Base-by-base conservation (phyloP, 2,888 invertebrate genomes). In the Acanthosepion lycidas region DNA sequence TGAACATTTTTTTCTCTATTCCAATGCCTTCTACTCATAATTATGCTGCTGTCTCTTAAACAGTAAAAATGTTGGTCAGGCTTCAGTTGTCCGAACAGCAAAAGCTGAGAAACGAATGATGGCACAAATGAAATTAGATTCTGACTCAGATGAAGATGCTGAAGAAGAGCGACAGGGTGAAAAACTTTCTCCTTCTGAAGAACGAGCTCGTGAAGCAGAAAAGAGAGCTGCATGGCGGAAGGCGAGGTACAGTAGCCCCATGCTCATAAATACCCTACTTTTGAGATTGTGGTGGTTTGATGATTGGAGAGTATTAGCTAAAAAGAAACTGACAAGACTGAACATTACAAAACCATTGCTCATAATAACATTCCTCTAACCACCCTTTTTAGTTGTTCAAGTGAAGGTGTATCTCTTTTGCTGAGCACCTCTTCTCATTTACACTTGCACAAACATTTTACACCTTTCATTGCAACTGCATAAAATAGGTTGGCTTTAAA, bases 161-260 rank as follows among this genome's bases (percentile, higher is more conserved):
- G 94, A 95, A 59, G 94, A 92, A 51, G 94, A 95, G 33, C 42
- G 94, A 42, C 94, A 95, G 59, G 95, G 95, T 92, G 95, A 95
- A 92, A 96, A 96, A 94, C 95, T 96, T 94, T 96, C 96, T 49
- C 95, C 96, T 23, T 95, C 96, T 51, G 96, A 96, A 94, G 96
- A 96, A 91, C 96, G 97, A 94, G 96, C 96, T 94, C 94, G 96
- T 53, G 96, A 96, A 95, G 96, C 96, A 23, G 96, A 97, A 95
- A 96, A 96, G 95, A 95, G 96, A 95, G 96, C 97, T 59, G 96
- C 96, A 94, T 97, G 96, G 96, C 96, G 97, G 59, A 96, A 96
- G 95, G 97, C 97, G 94, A 97, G 97, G 97, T 97, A 95, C 96
- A 96, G 48, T 91, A 91, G 42, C 23, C n/a, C n/a, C 78, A 78